Evolutionary conservation across 1,140 invertebrate species (phyloP).

Genomic region (Steinernema feltiae): DNA sequence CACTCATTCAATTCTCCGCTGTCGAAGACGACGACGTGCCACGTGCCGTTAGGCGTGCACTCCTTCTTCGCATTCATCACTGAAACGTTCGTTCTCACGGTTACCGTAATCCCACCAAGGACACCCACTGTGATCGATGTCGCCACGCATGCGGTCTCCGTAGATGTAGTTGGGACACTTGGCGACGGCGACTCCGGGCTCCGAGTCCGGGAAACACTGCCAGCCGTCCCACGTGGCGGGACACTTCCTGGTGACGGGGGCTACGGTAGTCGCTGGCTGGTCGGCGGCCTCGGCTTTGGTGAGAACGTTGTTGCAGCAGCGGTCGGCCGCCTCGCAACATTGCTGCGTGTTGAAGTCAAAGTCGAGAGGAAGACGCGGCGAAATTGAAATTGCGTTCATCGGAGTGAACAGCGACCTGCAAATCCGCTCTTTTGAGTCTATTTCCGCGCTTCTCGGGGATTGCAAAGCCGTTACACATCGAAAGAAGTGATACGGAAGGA

Average conservation of each 20-base stretch:
- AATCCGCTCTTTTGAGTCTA: not conserved
- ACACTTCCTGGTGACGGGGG: conserved; percentile 41
- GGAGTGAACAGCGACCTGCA: not conserved
- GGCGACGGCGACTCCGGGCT: conserved; percentile 32
- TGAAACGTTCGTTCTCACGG: not conserved
- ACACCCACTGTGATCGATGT: not conserved
- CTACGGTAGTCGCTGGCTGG: not conserved
- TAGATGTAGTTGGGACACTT: conserved; percentile 59
- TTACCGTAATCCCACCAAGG: not conserved
- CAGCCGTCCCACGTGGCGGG: conserved; percentile 62
- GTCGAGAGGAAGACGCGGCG: not conserved
- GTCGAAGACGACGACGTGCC: not conserved
- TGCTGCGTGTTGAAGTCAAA: conserved; percentile 14
- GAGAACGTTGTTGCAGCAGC: conserved; percentile 27
- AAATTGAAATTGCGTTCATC: not conserved
- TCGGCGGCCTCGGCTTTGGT: too few species aligned
- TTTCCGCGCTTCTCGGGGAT: not conserved
- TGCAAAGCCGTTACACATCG: not conserved
- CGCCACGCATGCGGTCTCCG: conserved; percentile 29
- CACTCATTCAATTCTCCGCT: not conserved
- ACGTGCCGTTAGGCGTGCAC: not conserved
- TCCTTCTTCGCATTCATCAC: not conserved
- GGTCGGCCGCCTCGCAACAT: conserved; percentile 24
- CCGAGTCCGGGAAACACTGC: conserved; percentile 59
- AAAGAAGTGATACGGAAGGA: not conserved